Evolutionary conservation across 2,888 invertebrate genomes (phyloP).

Genomic region (Cylloceria caligata): DNA sequence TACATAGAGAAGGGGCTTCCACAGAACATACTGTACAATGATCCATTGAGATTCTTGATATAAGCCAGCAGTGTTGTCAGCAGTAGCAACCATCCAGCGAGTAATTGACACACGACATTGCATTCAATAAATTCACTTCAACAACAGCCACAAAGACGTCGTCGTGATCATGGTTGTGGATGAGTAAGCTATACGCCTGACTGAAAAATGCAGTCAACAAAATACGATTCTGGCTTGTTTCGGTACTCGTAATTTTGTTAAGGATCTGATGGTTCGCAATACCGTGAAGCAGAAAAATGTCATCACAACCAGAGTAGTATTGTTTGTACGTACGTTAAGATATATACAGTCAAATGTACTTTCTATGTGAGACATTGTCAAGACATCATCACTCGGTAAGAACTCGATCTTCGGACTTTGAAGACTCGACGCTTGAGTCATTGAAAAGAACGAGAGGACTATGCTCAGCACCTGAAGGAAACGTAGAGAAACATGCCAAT

Average conservation of each 20-base stretch:
- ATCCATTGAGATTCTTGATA: conserved; percentile 37
- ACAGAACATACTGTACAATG: conserved; percentile 24
- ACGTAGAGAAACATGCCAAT: too few species aligned
- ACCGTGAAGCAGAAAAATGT: too few species aligned
- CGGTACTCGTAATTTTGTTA: background rate
- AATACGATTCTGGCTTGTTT: background rate
- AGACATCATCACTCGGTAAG: background rate
- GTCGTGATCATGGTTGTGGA: background rate
- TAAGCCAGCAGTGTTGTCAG: background rate
- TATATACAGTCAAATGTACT: too few species aligned
- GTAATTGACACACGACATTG: background rate
- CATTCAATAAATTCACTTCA: background rate
- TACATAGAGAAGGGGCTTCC: conserved; percentile 37
- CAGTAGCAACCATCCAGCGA: background rate
- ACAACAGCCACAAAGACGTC: background rate
- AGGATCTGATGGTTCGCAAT: too few species aligned
- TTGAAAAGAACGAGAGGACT: conserved; percentile 73
- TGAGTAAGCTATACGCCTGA: background rate
- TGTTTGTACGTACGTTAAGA: too few species aligned
- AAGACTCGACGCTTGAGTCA: conserved; percentile 67
- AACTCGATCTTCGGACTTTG: background rate
- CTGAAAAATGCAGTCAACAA: background rate
- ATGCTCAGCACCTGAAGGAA: conserved; percentile 1
- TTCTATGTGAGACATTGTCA: too few species aligned
- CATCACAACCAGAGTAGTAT: too few species aligned